Evolutionary conservation across 2,113 vertebrate species (phyloP).

Genomic region (Actenoides lindsayi): DNA sequence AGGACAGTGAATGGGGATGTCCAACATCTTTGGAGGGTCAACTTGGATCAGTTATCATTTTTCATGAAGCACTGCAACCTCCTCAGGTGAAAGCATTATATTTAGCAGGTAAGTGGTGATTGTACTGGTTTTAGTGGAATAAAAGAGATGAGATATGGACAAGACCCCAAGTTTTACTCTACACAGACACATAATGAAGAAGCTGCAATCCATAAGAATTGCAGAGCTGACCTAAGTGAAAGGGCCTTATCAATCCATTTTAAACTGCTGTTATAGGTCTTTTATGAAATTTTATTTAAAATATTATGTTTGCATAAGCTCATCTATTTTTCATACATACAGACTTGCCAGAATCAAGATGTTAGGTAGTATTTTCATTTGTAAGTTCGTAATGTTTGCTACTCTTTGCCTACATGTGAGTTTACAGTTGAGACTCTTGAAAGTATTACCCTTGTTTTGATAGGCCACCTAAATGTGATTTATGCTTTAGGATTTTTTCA

Average conservation of each 20-base stretch:
- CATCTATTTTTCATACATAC: background rate
- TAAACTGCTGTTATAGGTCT: background rate
- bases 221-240: background rate
- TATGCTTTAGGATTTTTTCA: background rate
- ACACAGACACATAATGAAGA: background rate
- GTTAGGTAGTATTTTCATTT: background rate
- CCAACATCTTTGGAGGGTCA: conserved; percentile 97
- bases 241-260: background rate
- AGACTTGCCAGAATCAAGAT: background rate
- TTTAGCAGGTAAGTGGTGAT: conserved; percentile 81
- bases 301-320: background rate
- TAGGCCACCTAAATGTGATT: background rate
- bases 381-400: background rate
- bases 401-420: background rate
- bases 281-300: background rate
- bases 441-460: background rate
- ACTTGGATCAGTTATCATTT: conserved; percentile 90
- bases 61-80: conserved; percentile 89
- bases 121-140: background rate
- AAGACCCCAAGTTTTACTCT: background rate
- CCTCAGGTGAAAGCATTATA: conserved; percentile 90
- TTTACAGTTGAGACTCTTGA: background rate
- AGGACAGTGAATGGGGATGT: conserved; percentile 97
- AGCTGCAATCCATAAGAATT: background rate
- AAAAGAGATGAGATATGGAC: background rate